phyloP scores from a whole-genome alignment of 2,113 vertebrate species.

The Silurus meridionalis region DNA sequence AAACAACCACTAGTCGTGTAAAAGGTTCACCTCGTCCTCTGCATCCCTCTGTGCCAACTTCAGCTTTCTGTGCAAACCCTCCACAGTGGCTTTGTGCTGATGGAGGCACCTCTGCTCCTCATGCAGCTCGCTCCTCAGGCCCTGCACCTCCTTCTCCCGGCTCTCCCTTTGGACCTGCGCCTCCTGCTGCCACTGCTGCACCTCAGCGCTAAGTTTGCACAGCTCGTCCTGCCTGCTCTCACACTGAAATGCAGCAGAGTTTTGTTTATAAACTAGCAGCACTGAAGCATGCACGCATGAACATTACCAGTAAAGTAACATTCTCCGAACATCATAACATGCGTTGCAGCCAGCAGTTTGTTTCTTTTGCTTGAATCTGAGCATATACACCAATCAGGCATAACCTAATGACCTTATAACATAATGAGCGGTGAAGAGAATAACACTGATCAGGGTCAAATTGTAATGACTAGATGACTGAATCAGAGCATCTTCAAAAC shows the following conservation, averaged over 20 bases:
- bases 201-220: conserved; percentile 39
- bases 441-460: no score
- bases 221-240: conserved; percentile 52
- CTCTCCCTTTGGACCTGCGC: conserved; percentile 63
- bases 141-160: conserved; percentile 55
- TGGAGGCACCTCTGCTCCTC: conserved; percentile 63
- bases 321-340: no score
- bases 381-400: no score
- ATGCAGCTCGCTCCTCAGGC: conserved; percentile 60
- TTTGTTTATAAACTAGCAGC: no score
- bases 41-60: conserved; percentile 58
- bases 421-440: no score
- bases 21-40: conserved; percentile 68
- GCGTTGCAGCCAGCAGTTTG: no score
- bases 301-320: no score
- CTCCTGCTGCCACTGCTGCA: conserved; percentile 47
- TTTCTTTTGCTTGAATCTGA: no score
- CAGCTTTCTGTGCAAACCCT: conserved; percentile 64
- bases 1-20: neutral
- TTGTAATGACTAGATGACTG: no score
- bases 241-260: conserved; percentile 27
- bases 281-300: no score
- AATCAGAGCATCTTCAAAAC: no score
- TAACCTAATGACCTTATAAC: no score
- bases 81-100: conserved; percentile 57